phyloP scores from a whole-genome alignment of 2,797 vertebrate species.

The Manis javanica region DNA sequence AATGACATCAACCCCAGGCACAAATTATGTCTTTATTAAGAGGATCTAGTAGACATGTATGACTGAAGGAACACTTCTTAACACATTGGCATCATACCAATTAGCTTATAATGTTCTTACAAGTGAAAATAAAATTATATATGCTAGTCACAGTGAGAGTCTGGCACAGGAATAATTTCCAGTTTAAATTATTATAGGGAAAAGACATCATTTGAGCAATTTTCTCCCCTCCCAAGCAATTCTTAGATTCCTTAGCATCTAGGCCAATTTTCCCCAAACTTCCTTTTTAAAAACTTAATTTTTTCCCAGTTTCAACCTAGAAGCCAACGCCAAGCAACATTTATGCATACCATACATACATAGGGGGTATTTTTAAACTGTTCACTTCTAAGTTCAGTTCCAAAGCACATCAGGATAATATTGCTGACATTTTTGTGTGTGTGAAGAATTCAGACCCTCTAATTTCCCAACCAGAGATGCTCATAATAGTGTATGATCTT shows the following conservation, averaged over 20 bases:
- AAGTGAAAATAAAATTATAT: neutral
- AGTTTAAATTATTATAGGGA: slow-evolving; percentile 26
- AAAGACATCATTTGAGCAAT: neutral
- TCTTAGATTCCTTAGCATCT: neutral
- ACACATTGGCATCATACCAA: neutral
- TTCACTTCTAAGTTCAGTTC: neutral
- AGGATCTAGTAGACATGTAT: neutral
- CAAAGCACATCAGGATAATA: neutral
- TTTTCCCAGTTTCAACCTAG: slow-evolving; percentile 14
- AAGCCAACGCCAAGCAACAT: neutral
- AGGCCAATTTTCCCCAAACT: neutral
- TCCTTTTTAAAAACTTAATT: neutral
- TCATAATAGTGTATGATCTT: neutral
- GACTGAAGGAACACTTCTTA: slow-evolving; percentile 3
- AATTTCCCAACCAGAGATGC: neutral
- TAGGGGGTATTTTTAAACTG: neutral
- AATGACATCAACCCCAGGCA: neutral
- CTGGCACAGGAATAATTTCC: neutral
- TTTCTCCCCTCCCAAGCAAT: neutral
- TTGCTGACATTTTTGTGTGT: neutral
- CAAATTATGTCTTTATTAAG: neutral
- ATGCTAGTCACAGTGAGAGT: neutral
- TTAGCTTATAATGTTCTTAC: neutral
- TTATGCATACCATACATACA: neutral
- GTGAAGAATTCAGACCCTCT: neutral